phyloP scores from a whole-genome alignment of 2,888 invertebrate species.

The Caenorhabditis sulstoni region DNA sequence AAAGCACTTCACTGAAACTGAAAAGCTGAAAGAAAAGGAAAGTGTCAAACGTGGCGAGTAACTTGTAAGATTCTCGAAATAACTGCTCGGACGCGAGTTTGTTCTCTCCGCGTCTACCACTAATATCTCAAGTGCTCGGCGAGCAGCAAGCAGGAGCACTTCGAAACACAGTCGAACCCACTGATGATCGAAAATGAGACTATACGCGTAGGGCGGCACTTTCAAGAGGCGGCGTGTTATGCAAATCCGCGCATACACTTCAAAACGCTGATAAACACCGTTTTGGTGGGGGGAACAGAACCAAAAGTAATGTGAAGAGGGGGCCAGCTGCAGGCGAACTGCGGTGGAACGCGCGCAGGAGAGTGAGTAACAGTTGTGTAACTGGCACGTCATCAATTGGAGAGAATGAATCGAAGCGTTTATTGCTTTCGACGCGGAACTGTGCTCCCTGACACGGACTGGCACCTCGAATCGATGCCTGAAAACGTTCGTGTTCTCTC shows the following conservation, averaged over 20 bases:
- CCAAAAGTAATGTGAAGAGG: neutral
- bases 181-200: conserved; percentile 55
- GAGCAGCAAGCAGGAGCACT: conserved; percentile 30
- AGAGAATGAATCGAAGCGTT: too few species aligned
- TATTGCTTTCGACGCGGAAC: too few species aligned
- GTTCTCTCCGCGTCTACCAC: conserved; percentile 30
- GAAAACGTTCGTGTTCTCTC: too few species aligned
- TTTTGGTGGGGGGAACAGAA: neutral
- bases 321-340: too few species aligned
- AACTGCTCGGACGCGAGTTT: conserved; percentile 29
- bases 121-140: conserved; percentile 41
- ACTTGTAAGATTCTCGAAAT: conserved; percentile 44
- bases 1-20: too few species aligned
- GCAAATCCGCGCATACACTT: conserved; percentile 51
- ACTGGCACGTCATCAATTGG: conserved; percentile 8
- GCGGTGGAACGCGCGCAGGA: conserved; percentile 6
- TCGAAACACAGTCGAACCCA: conserved; percentile 43
- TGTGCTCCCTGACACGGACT: too few species aligned
- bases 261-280: conserved; percentile 40
- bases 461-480: too few species aligned
- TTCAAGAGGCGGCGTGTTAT: conserved; percentile 42
- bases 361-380: neutral
- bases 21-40: neutral
- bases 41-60: conserved; percentile 32
- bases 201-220: conserved; percentile 21